phyloP scores from a whole-genome alignment of 2,113 vertebrate genomes.

The Lichenostomus cassidix region DNA sequence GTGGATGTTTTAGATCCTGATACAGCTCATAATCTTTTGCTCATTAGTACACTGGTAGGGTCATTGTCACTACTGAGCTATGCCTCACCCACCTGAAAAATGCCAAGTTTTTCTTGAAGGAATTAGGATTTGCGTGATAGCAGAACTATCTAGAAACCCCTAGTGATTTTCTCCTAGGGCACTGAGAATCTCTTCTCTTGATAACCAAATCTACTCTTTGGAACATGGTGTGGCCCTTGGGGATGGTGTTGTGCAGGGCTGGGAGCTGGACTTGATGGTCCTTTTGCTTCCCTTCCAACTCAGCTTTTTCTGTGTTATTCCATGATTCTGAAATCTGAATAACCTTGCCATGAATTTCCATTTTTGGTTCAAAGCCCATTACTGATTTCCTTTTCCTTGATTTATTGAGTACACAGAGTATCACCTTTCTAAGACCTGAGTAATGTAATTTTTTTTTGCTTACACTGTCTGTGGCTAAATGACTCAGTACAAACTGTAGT shows the following conservation, averaged over 20 bases:
- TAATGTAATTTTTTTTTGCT: constrained; percentile 26
- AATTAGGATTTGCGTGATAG: background rate
- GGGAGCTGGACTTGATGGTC: fast-evolving
- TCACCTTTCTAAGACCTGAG: background rate
- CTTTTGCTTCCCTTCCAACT: background rate
- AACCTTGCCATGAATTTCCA: background rate
- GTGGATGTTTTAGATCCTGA: background rate
- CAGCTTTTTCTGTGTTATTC: background rate
- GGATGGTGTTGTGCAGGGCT: background rate
- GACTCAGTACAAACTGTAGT: background rate
- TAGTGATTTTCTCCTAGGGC: background rate
- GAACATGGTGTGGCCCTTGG: background rate
- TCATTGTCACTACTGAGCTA: background rate
- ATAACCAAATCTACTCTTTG: background rate
- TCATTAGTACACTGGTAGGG: background rate
- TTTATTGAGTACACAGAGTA: background rate
- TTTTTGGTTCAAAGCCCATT: constrained; percentile 32
- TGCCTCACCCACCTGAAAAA: background rate
- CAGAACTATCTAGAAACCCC: background rate
- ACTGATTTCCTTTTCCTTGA: constrained; percentile 24
- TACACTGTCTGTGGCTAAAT: background rate
- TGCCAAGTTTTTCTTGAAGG: background rate
- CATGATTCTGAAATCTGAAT: background rate
- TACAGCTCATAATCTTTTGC: background rate
- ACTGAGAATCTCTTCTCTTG: background rate